phyloP scores from a whole-genome alignment of 1,140 invertebrate species.

The Hyles vespertilio region DNA sequence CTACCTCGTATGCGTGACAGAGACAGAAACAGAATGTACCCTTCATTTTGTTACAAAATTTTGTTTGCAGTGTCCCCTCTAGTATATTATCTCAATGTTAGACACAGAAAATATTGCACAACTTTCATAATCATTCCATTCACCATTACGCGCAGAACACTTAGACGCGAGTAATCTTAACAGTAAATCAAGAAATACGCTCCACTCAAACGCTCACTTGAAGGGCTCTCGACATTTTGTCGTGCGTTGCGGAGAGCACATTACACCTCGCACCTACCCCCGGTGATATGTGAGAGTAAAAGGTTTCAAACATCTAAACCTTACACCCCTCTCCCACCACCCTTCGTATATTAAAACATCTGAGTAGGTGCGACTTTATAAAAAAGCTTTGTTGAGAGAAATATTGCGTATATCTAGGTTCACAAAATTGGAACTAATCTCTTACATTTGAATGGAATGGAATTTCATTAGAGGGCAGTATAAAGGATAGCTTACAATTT shows the following conservation, averaged over 20 bases:
- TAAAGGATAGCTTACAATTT: no score
- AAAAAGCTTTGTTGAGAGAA: slow-evolving; percentile 19
- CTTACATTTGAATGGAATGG: no score
- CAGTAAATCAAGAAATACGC: slow-evolving; percentile 25
- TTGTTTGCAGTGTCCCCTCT: no score
- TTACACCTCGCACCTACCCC: slow-evolving; percentile 29
- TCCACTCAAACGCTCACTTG: slow-evolving; percentile 20
- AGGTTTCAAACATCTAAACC: slow-evolving; percentile 57
- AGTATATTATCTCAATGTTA: no score
- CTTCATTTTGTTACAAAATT: no score
- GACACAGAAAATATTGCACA: no score
- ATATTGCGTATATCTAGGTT: no score
- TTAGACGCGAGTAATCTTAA: slow-evolving; percentile 1
- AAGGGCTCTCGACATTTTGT: slow-evolving; percentile 24
- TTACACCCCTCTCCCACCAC: not conserved
- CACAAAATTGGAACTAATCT: no score
- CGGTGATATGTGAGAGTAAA: slow-evolving; percentile 38
- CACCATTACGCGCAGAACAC: not conserved
- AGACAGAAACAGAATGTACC: no score
- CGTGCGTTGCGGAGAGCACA: slow-evolving; percentile 15
- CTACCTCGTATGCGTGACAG: no score
- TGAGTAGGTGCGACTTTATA: slow-evolving; percentile 39
- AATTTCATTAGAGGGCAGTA: no score
- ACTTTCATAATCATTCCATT: not conserved
- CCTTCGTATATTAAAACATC: slow-evolving; percentile 50